Conservation (phyloP, 2,113 vertebrate species). For the Sminthopsis crassicaudata region DNA sequence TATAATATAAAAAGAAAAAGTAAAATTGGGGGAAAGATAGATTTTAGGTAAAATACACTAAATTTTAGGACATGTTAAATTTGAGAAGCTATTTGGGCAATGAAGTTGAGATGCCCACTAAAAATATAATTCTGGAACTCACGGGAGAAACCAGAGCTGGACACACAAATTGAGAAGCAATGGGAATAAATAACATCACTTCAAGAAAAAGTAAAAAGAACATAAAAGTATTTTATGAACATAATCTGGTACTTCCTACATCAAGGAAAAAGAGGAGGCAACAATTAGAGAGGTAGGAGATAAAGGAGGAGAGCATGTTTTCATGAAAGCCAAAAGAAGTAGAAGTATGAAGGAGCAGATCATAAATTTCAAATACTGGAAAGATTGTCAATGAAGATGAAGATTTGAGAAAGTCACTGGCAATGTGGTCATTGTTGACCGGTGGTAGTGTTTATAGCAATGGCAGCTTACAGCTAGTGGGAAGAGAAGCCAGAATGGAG, state of each 20-base stretch:
- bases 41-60: background rate
- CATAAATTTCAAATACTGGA: background rate
- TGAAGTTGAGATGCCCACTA: background rate
- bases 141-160: background rate
- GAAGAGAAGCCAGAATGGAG: background rate
- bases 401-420: background rate
- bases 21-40: background rate
- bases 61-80: background rate
- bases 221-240: too few relatives aligned
- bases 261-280: background rate
- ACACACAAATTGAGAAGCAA: background rate
- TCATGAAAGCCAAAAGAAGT: background rate
- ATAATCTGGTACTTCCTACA: background rate
- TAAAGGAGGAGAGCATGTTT: background rate
- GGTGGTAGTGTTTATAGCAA: background rate
- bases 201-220: background rate
- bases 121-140: background rate
- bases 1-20: background rate
- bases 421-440: background rate
- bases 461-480: background rate
- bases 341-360: background rate
- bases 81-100: background rate
- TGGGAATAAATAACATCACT: background rate
- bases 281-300: background rate
- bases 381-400: background rate